Evolutionary conservation across 2,113 vertebrate genomes (phyloP).

Genomic region (Cinclus mexicanus): DNA sequence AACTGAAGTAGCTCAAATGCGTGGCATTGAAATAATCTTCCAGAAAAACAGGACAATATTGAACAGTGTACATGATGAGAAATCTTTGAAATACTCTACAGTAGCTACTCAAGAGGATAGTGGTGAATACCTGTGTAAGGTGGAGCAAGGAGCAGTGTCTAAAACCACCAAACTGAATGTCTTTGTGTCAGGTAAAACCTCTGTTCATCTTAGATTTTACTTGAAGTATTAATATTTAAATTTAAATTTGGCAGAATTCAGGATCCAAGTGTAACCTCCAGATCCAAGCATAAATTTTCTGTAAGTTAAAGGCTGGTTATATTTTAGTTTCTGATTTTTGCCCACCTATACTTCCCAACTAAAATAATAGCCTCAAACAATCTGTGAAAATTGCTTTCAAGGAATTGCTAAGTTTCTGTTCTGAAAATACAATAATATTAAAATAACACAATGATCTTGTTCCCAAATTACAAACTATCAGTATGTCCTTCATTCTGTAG

Average conservation of each 20-base stretch:
- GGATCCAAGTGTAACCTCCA: neutral
- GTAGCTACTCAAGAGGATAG: slow-evolving; percentile 67
- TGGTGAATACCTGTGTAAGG: slow-evolving; percentile 78
- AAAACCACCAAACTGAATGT: slow-evolving; percentile 70
- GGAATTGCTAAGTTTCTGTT: neutral
- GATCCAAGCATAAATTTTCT: neutral
- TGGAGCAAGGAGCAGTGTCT: slow-evolving; percentile 69
- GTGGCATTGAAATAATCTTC: slow-evolving; percentile 70
- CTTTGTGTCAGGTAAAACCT: slow-evolving; percentile 72
- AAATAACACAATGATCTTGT: neutral
- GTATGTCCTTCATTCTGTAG: neutral
- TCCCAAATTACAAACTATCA: neutral
- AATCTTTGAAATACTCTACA: slow-evolving; percentile 25
- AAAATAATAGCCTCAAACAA: neutral
- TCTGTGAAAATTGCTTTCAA: neutral
- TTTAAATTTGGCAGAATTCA: neutral
- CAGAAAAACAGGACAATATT: slow-evolving; percentile 76
- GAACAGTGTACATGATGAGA: neutral
- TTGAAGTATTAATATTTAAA: neutral
- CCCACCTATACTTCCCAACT: neutral
- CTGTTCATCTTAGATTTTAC: neutral
- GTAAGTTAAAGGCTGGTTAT: neutral
- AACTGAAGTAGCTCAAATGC: slow-evolving; percentile 19
- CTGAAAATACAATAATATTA: neutral
- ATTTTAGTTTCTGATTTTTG: neutral